Evolutionary conservation across 2,888 invertebrate species (phyloP).

Genomic region (Sinotaia quadrata): DNA sequence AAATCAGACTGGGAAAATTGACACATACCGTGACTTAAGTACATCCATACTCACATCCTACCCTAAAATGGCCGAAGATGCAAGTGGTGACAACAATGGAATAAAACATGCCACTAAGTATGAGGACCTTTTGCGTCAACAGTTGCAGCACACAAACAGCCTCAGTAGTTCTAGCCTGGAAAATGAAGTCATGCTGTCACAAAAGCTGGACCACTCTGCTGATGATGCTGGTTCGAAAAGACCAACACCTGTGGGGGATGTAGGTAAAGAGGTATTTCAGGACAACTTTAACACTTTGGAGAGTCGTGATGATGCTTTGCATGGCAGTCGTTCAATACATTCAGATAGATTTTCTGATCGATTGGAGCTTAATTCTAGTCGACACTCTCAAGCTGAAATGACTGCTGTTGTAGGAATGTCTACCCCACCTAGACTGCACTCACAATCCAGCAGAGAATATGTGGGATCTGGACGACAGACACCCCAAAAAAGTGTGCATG

Average conservation of each 20-base stretch:
- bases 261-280: slow-evolving; percentile 47
- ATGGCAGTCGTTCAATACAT: slow-evolving; percentile 28
- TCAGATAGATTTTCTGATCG: neutral
- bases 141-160: slow-evolving; percentile 42
- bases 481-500: slow-evolving; percentile 19
- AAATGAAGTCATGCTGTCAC: slow-evolving; percentile 18
- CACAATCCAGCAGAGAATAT: slow-evolving; percentile 25
- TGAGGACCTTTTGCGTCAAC: slow-evolving; percentile 52
- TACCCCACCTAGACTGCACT: slow-evolving; percentile 1
- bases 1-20: slow-evolving; percentile 15
- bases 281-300: slow-evolving; percentile 38
- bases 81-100: slow-evolving; percentile 23
- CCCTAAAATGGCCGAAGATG: slow-evolving; percentile 26
- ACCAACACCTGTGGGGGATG: slow-evolving; percentile 56
- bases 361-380: slow-evolving; percentile 17
- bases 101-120: slow-evolving; percentile 46
- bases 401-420: neutral
- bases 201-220: slow-evolving; percentile 39
- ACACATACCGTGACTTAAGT: slow-evolving; percentile 30
- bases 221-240: slow-evolving; percentile 40
- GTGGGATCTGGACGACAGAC: slow-evolving; percentile 17
- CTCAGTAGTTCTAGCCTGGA: slow-evolving; percentile 33
- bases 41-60: slow-evolving; percentile 17
- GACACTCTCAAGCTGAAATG: neutral
- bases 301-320: slow-evolving; percentile 3